A percentile compares a stretch with the other conserved stretches of the same genome.
Conservation (phyloP, 2,888 invertebrate species). For the Trichogramma dendrolimi region DNA sequence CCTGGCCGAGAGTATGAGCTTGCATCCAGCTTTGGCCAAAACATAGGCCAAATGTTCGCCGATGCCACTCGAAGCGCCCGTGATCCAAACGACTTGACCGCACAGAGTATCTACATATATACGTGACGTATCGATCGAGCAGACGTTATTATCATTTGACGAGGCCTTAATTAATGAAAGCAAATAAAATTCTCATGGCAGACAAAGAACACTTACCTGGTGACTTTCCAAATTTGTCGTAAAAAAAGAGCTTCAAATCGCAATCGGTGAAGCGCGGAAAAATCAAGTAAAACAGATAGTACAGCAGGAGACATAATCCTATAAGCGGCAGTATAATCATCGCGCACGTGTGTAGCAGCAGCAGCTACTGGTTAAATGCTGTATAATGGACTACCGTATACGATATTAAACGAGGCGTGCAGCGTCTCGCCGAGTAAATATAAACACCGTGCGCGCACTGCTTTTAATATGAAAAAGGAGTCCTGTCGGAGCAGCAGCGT, state of each 20-base stretch:
- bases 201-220: constrained; percentile 54
- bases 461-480: too few species aligned
- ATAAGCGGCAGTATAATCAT: constrained; percentile 37
- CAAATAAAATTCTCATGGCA: neutral
- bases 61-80: constrained; percentile 81
- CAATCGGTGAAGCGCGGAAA: constrained; percentile 59
- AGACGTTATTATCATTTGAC: neutral
- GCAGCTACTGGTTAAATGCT: too few species aligned
- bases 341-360: too few species aligned
- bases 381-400: too few species aligned
- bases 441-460: too few species aligned
- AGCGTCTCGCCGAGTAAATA: too few species aligned
- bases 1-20: constrained; percentile 66
- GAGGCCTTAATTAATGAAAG: constrained; percentile 1
- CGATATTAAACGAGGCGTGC: too few species aligned
- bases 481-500: too few species aligned
- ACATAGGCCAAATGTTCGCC: constrained; percentile 70
- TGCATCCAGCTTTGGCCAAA: constrained; percentile 64
- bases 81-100: constrained; percentile 77
- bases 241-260: constrained; percentile 59
- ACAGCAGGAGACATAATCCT: constrained; percentile 46
- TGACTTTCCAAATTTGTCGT: constrained; percentile 61
- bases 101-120: constrained; percentile 53
- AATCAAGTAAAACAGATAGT: constrained; percentile 55
- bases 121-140: too few species aligned